Conservation (phyloP, 2,888 invertebrate species). For the Eristalis pertinax region DNA sequence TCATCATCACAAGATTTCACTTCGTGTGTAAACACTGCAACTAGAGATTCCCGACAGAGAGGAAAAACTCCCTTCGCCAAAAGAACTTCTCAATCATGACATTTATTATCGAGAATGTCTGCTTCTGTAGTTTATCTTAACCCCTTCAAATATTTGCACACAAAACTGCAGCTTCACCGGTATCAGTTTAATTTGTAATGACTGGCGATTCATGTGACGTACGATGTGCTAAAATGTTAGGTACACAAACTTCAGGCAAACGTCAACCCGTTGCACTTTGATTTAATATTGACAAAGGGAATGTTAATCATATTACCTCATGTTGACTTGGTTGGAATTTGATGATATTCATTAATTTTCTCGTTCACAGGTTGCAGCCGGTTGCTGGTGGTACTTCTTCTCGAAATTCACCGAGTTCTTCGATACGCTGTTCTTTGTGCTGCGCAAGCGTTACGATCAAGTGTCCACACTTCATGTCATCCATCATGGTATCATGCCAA, state of each 20-base stretch:
- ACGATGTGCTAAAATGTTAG: background rate
- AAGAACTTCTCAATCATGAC: background rate
- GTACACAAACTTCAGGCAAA: background rate
- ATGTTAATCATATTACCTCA: background rate
- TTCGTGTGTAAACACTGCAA: no score
- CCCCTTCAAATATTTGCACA: background rate
- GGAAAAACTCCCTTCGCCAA: background rate
- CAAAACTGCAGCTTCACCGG: background rate
- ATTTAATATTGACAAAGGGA: background rate
- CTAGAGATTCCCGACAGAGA: no score
- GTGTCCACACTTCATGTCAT: conserved; percentile 95
- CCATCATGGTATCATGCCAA: conserved; percentile 97
- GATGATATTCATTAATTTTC: conserved; percentile 6
- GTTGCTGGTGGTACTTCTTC: conserved; percentile 97
- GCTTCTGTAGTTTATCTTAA: background rate
- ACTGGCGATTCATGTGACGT: background rate
- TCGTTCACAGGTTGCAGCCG: conserved; percentile 87
- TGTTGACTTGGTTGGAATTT: background rate
- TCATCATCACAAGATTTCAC: background rate
- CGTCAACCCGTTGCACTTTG: background rate
- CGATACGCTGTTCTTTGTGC: conserved; percentile 96
- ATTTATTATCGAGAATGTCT: background rate
- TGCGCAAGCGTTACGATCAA: conserved; percentile 96
- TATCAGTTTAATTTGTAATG: background rate
- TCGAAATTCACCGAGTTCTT: conserved; percentile 97